A percentile compares a stretch with the other conserved stretches of the same genome.
Evolutionary conservation across 1,140 invertebrate species (phyloP).

Genomic region (Lepidotrigona ventralis): DNA sequence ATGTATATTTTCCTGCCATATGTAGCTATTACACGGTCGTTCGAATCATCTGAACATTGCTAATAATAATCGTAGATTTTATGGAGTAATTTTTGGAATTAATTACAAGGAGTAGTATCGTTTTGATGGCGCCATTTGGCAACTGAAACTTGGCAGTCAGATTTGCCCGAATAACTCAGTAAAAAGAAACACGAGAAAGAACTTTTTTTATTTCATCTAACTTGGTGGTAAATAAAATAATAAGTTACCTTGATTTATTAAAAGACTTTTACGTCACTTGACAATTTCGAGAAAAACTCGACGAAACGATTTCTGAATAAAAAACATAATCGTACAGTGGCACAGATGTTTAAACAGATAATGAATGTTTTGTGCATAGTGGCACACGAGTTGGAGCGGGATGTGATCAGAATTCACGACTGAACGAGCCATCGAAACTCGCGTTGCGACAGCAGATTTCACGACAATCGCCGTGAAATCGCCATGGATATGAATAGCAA

Average conservation of each 20-base stretch:
- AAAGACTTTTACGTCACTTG: neutral
- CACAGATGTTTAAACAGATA: conserved; percentile 2
- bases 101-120: neutral
- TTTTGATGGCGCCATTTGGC: neutral
- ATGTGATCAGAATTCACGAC: conserved; percentile 37
- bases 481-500: conserved; percentile 20
- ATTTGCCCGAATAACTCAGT: neutral
- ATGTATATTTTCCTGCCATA: neutral
- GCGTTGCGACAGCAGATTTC: conserved; percentile 25
- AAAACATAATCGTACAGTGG: conserved; percentile 3
- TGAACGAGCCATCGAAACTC: conserved; percentile 12
- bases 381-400: neutral
- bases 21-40: neutral
- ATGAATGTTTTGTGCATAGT: neutral
- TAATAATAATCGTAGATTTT: neutral
- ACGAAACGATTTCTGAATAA: too few relatives aligned
- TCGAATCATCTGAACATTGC: neutral
- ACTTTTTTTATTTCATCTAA: neutral
- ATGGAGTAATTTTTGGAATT: neutral
- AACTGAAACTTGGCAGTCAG: neutral
- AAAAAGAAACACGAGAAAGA: neutral
- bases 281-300: neutral
- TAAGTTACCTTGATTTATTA: neutral
- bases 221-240: neutral
- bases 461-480: conserved; percentile 6